Conservation (phyloP, 2,888 invertebrate species). For the Noctua janthe region DNA sequence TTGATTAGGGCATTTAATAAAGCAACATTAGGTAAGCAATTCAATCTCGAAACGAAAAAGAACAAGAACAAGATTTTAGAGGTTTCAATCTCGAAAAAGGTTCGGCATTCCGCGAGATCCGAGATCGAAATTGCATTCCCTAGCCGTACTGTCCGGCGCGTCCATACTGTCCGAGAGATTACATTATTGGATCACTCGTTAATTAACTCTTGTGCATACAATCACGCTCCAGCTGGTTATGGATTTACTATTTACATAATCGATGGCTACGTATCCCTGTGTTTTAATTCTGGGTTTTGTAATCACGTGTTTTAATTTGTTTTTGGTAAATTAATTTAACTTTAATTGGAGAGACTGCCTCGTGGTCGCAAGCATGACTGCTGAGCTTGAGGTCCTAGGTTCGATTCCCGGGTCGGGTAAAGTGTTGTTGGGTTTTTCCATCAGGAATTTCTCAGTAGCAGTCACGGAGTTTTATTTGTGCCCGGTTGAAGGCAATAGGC, state of each 20-base stretch:
- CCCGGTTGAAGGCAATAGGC: too few relatives aligned
- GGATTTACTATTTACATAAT: conserved; percentile 65
- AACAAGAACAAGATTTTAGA: too few relatives aligned
- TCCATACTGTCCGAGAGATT: conserved; percentile 54
- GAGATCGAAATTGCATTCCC: not conserved
- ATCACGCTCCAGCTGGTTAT: conserved; percentile 64
- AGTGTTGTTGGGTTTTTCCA: too few relatives aligned
- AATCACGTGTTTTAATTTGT: conserved; percentile 31
- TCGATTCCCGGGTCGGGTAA: too few relatives aligned
- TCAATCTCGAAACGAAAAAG: not conserved
- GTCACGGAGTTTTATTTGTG: too few relatives aligned
- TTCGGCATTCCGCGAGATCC: not conserved
- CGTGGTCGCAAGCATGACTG: too few relatives aligned
- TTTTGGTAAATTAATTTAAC: conserved; percentile 38
- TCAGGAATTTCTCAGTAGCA: too few relatives aligned
- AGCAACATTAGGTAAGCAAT: not conserved
- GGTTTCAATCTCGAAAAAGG: not conserved
- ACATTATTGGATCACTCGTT: conserved; percentile 68
- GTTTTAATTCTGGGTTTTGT: conserved; percentile 32
- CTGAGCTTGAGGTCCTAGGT: too few relatives aligned
- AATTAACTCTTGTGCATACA: conserved; percentile 70
- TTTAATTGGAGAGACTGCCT: not conserved
- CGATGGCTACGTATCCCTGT: conserved; percentile 36
- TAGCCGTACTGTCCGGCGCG: conserved; percentile 12
- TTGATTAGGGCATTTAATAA: not conserved